Evolutionary conservation across 1,140 invertebrate species (phyloP).

Genomic region (Teleogryllus occipitalis): DNA sequence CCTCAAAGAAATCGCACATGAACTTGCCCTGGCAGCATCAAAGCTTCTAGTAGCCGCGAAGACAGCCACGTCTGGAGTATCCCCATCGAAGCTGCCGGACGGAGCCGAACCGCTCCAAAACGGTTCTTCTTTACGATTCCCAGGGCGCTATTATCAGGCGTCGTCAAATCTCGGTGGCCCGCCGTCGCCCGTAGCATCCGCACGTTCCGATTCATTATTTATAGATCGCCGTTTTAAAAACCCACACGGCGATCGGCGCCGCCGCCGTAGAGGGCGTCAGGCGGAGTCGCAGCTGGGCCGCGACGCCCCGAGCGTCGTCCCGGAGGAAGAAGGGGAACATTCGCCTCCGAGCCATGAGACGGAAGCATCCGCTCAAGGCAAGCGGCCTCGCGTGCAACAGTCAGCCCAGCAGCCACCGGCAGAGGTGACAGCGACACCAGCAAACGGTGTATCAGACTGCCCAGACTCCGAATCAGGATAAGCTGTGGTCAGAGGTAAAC

Average conservation of each 20-base stretch:
- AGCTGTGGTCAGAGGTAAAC: not conserved
- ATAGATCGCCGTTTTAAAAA: not conserved
- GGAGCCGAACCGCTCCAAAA: not conserved
- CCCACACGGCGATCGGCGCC: not conserved
- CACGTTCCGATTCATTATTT: constrained; percentile 1
- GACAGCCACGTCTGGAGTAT: not conserved
- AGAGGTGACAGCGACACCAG: not conserved
- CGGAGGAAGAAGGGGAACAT: not conserved
- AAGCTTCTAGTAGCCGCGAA: not conserved
- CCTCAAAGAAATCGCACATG: not conserved
- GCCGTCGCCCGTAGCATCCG: not conserved
- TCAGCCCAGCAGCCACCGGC: not conserved
- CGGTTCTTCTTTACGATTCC: not conserved
- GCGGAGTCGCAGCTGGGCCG: not conserved
- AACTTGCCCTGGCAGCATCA: not conserved
- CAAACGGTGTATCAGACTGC: not conserved
- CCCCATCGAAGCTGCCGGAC: not conserved
- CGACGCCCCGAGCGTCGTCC: not conserved
- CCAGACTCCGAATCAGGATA: not conserved
- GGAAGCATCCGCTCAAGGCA: not conserved
- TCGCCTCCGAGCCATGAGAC: not conserved
- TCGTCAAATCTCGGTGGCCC: not conserved
- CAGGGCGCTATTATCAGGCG: not conserved
- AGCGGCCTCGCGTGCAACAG: not conserved
- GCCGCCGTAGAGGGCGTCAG: no score